A percentile compares a stretch with the other conserved stretches of the same genome.
These are phyloP conservation scores for Litoditis marina DNA, from an alignment of 2,888 invertebrate genomes.

Conservation along the genomic window DNA sequence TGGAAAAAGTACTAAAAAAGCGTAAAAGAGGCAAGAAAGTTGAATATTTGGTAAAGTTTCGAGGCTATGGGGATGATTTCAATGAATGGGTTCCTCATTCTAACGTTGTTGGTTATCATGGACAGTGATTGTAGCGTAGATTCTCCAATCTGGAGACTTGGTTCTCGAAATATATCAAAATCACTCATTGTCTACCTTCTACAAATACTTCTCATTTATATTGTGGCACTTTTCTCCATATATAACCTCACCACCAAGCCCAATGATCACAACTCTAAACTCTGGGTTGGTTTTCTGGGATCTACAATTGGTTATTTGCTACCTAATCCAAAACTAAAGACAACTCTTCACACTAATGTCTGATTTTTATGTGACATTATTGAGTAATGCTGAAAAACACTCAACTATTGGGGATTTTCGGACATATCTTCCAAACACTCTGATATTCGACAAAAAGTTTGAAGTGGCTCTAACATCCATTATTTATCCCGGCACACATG, in stretches of 20 bases:
- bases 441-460: background rate
- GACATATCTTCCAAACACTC: background rate
- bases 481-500: constrained; percentile 12
- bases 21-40: background rate
- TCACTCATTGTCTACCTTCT: constrained; percentile 9
- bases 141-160: too few relatives aligned
- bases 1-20: background rate
- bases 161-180: constrained; percentile 9
- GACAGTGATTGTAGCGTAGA: too few relatives aligned
- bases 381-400: constrained; percentile 3
- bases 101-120: too few relatives aligned
- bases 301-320: constrained; percentile 12
- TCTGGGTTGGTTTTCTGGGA: constrained; percentile 2
- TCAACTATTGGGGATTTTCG: constrained; percentile 12
- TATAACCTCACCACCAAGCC: constrained; percentile 10
- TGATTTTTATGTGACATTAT: constrained; percentile 11
- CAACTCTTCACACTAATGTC: background rate
- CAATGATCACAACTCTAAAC: background rate
- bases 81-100: background rate
- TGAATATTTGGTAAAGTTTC: background rate
- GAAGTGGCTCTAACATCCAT: constrained; percentile 10
- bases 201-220: constrained; percentile 14
- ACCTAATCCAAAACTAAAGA: constrained; percentile 8
- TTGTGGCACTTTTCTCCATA: constrained; percentile 4
- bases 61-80: background rate